These are phyloP conservation scores for Venturia canescens DNA, from an alignment of 1,140 invertebrate genomes.

Conservation along the genomic window DNA sequence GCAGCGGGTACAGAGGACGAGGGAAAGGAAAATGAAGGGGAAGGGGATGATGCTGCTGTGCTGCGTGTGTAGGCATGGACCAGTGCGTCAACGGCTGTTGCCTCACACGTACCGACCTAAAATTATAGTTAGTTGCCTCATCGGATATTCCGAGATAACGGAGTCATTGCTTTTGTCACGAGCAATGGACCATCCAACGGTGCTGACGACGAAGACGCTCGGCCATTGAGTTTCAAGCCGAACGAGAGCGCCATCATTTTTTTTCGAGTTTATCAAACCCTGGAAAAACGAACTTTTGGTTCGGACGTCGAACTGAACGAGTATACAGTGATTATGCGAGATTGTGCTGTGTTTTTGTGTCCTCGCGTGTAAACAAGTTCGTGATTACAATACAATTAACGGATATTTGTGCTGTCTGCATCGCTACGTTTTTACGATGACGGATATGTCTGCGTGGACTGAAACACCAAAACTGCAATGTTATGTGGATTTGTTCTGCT, in stretches of 20 bases:
- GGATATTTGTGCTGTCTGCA: background rate
- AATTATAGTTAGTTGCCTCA: slow-evolving; percentile 74
- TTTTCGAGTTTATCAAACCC: too few relatives aligned
- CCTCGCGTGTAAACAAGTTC: background rate
- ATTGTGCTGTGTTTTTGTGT: background rate
- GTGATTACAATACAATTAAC: background rate
- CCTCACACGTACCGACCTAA: slow-evolving; percentile 76
- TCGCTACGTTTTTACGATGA: slow-evolving; percentile 10
- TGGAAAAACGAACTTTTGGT: background rate
- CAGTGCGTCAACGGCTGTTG: slow-evolving; percentile 78
- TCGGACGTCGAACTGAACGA: background rate
- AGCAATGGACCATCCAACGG: background rate
- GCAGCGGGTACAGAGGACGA: slow-evolving; percentile 38
- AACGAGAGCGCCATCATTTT: background rate
- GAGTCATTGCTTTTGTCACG: slow-evolving; percentile 37
- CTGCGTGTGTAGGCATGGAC: slow-evolving; percentile 77
- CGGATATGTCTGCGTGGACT: background rate
- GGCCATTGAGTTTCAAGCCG: background rate
- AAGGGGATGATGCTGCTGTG: slow-evolving; percentile 77
- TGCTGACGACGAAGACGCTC: background rate
- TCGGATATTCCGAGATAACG: slow-evolving; percentile 63
- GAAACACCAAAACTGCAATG: background rate
- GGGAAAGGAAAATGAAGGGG: slow-evolving; percentile 57
- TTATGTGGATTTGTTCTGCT: background rate
- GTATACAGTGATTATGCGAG: background rate